Evolutionary conservation across 1,140 invertebrate species (phyloP), one percentile per base, ranked within the genome.

Genomic region (Drosophila parabipectinata): DNA sequence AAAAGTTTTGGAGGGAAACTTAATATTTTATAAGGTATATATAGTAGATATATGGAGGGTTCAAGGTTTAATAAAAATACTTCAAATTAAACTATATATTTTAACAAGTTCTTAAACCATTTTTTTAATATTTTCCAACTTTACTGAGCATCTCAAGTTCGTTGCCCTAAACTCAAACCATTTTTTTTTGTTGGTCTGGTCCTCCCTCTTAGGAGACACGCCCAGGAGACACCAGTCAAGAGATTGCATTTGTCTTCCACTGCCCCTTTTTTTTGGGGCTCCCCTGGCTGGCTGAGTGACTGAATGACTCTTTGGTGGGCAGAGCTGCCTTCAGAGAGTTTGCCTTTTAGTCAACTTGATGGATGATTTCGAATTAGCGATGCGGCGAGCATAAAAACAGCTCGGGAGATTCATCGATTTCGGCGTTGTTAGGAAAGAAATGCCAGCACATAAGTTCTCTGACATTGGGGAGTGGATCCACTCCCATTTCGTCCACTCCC

Each of bases 321-420:
- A 18, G 18, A 18, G 18, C 52, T 67, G 47, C 63, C 63, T 52
- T 47, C 21, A 21, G 21, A 26, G 41, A 44, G 61, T 56, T 41
- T 66, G 45, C 54, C 72, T 44, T 51, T 59, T 39, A 72, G 67
- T 24, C 71, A 62, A 34, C 57, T 83, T 87, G 83, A 87, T 87
- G 81, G 83, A 87, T 87, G 83, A 82, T 83, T 79, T 61, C 63
- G 78, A 88, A 87, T 87, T 87, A 88, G 83, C 83, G 83, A 72
- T 74, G 80, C 67, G 72, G 58, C 80, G 60, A 69, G 67, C 67
- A 71, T 57, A 71, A 58, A 73, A 63, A 52, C 67, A 72, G 56
- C 57, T 41, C 63, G 62, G 57, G 50, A 84, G 66, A 77, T 48
- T 52, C 53, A 75, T 74, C 71, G 58, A 74, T 74, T 63, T 79